Evolutionary conservation across 2,113 vertebrate genomes (phyloP).

Genomic region (Micronisus gabar): DNA sequence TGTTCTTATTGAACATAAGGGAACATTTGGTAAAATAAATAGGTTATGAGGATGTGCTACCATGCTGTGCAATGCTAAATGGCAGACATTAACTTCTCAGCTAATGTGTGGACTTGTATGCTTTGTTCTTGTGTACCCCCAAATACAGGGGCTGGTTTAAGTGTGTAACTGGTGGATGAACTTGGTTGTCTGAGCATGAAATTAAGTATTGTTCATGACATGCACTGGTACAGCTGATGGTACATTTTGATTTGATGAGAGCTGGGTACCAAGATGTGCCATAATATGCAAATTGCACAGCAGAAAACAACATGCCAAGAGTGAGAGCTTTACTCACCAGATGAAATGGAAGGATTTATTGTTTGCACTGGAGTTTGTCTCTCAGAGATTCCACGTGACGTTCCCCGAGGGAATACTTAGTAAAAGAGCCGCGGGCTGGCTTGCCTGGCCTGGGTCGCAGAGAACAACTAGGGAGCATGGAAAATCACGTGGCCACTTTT

Average conservation of each 20-base stretch:
- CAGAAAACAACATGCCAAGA: background rate
- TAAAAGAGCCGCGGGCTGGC: background rate
- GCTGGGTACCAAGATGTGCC: background rate
- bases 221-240: too few relatives aligned
- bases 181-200: background rate
- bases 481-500: background rate
- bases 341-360: background rate
- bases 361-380: background rate
- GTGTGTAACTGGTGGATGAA: background rate
- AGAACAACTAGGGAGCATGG: background rate
- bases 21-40: background rate
- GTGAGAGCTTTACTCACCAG: background rate
- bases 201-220: background rate
- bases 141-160: background rate
- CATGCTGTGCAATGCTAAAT: background rate
- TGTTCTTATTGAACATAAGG: background rate
- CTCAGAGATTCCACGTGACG: background rate
- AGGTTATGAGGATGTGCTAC: background rate
- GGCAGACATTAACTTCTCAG: background rate
- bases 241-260: background rate
- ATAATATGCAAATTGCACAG: rapidly evolving
- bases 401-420: background rate
- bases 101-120: rapidly evolving
- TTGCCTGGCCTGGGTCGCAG: background rate
- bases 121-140: background rate